Conservation (phyloP, 2,113 vertebrate genomes). For the Dissostichus mawsoni region DNA sequence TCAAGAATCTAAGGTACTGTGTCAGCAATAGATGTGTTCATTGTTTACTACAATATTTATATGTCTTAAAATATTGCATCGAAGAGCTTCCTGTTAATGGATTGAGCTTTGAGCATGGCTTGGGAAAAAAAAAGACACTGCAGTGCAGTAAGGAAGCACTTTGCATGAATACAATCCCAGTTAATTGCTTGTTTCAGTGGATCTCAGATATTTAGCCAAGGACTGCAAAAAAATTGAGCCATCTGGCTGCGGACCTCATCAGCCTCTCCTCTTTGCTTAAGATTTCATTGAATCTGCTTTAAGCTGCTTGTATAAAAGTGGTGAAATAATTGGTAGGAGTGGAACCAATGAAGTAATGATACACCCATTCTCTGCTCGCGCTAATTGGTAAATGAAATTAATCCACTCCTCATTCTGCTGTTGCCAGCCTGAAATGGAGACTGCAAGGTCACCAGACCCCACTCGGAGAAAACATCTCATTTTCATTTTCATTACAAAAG, state of each 20-base stretch:
- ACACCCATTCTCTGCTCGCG: slow-evolving; percentile 37
- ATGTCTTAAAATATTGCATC: slow-evolving; percentile 6
- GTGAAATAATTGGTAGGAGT: slow-evolving; percentile 58
- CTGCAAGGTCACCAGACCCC: slow-evolving; percentile 31
- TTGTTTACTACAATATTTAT: slow-evolving; percentile 17
- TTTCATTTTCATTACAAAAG: not conserved
- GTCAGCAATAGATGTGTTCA: not conserved
- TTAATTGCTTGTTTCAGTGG: slow-evolving; percentile 67
- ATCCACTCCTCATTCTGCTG: slow-evolving; percentile 32
- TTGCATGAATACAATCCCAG: slow-evolving; percentile 51
- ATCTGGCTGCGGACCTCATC: slow-evolving; percentile 62
- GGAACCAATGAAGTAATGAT: slow-evolving; percentile 52
- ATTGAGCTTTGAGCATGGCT: not conserved
- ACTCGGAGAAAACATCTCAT: not conserved
- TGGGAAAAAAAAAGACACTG: slow-evolving; percentile 8
- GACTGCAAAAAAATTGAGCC: slow-evolving; percentile 52
- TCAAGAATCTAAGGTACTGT: not conserved
- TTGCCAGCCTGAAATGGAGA: slow-evolving; percentile 22
- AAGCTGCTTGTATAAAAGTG: slow-evolving; percentile 58
- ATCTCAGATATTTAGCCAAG: slow-evolving; percentile 62
- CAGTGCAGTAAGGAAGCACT: slow-evolving; percentile 34
- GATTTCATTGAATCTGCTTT: slow-evolving; percentile 67
- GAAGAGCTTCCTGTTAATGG: slow-evolving; percentile 6
- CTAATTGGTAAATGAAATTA: slow-evolving; percentile 60
- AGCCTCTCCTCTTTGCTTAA: slow-evolving; percentile 50